Base-by-base conservation (phyloP, 2,888 invertebrate genomes). In the Chrysomela aeneicollis region DNA sequence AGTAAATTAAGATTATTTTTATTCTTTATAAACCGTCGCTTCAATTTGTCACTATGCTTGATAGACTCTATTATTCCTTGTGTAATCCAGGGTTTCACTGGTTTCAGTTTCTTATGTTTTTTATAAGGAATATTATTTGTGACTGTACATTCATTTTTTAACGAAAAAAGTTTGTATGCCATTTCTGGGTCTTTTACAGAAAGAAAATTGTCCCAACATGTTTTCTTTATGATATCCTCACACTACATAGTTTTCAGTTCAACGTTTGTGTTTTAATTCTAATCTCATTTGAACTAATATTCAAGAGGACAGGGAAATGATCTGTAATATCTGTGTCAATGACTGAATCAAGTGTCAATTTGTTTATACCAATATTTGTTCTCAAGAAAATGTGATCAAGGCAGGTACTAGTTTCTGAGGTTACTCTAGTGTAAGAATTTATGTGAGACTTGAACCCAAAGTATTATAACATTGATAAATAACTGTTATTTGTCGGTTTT, bases 11-110 rank as follows among this genome's bases (percentile, higher is more conserved):
- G 8, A 52, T 52, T n/a, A 52, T 52, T 52, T 52, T 52, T 52
- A 52, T 52, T 21, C 19, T 51, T 53, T 26, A 53, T 53, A n/a
- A 54, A 30, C 19, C 30, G 54, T 18, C 8, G 10, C 18, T 54
- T 54, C 35, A 54, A 54, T 35, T 54, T 54, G 35, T 54, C 54
- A 17, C 54, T 54, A 18, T 54, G 54, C 35, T 37, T 35, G 12
- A 54, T 54, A 32, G 55, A 55, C 35, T 53, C 42, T 42, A 55
- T 19, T 19, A 22, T 55, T 18, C 55, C n/a, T 12, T 42, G 19
- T 21, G 46, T 55, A 19, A 55, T 55, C 42, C 49, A 19, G 10
- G 49, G 49, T 26, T 26, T 49, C 49, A 49, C 3, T 49, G n/a
- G n/a, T 42, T 15, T 49, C 49, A 49, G 19, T 49, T 49, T 49